Percentiles rank a stretch among this genome's conserved stretches.
Conservation (phyloP, 2,113 vertebrate species). For the Zapus hudsonius region DNA sequence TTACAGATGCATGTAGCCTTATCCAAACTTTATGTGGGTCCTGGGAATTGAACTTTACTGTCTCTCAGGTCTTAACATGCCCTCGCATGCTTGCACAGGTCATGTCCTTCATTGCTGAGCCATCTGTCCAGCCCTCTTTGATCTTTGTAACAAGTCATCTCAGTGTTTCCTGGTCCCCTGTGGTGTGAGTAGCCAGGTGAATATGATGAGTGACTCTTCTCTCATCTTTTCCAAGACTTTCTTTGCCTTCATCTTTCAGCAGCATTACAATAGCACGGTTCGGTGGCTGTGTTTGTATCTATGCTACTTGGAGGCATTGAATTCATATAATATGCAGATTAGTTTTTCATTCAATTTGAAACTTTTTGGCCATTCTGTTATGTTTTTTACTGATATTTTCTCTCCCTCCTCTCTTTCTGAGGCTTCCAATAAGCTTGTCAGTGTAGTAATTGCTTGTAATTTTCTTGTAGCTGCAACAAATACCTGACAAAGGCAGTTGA, state of each 20-base stretch:
- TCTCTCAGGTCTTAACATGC: no score
- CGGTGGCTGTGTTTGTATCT: not conserved
- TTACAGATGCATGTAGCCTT: no score
- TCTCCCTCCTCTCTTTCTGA: not conserved
- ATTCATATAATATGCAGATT: not conserved
- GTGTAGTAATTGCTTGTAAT: no score
- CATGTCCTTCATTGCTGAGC: no score
- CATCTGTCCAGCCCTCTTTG: no score
- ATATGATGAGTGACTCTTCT: not conserved
- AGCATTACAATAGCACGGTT: not conserved
- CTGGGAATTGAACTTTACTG: no score
- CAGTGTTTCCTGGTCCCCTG: not conserved
- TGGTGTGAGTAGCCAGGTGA: not conserved
- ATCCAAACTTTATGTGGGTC: no score
- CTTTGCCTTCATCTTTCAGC: not conserved
- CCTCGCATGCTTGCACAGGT: no score
- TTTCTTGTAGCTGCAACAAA: no score
- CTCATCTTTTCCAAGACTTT: not conserved
- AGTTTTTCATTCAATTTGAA: not conserved
- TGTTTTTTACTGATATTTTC: not conserved
- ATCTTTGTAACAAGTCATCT: no score
- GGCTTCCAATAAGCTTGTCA: not conserved
- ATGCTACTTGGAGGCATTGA: not conserved
- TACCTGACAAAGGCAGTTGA: no score
- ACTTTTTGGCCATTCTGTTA: not conserved